These are phyloP conservation scores for Torymus auratus DNA, from an alignment of 2,888 invertebrate species.

Conservation along the genomic window DNA sequence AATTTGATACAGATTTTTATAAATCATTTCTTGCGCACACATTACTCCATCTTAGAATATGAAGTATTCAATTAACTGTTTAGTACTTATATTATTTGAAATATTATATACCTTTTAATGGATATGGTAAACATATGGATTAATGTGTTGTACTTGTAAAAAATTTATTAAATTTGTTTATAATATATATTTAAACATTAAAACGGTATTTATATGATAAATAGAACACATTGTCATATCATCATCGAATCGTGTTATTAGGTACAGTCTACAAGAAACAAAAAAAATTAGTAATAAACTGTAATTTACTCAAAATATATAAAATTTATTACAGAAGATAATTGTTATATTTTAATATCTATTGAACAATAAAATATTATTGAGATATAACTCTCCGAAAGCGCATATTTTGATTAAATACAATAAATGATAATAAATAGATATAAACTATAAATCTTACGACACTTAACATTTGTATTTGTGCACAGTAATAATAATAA, in stretches of 20 bases:
- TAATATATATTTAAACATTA: neutral
- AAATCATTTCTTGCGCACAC: too few relatives aligned
- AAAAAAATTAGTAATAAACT: conserved; percentile 18
- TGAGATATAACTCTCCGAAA: conserved; percentile 32
- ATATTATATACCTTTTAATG: too few relatives aligned
- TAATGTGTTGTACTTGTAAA: neutral
- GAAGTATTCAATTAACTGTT: too few relatives aligned
- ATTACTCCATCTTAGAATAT: too few relatives aligned
- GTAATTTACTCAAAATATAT: conserved; percentile 49
- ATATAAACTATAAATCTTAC: conserved; percentile 25
- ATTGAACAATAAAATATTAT: conserved; percentile 36
- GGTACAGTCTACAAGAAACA: conserved; percentile 28
- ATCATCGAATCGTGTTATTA: conserved; percentile 19
- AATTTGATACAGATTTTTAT: too few relatives aligned
- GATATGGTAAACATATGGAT: too few relatives aligned
- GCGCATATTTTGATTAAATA: conserved; percentile 26
- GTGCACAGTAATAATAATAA: neutral
- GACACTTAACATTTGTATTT: conserved; percentile 22
- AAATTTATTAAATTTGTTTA: conserved; percentile 16
- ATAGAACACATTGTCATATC: too few relatives aligned
- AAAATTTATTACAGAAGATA: conserved; percentile 42
- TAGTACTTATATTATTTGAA: too few relatives aligned
- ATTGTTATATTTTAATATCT: conserved; percentile 39
- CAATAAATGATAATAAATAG: conserved; percentile 38
- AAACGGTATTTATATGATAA: too few relatives aligned